Conservation (phyloP, 1,140 invertebrate species). For the Musca vetustissima region DNA sequence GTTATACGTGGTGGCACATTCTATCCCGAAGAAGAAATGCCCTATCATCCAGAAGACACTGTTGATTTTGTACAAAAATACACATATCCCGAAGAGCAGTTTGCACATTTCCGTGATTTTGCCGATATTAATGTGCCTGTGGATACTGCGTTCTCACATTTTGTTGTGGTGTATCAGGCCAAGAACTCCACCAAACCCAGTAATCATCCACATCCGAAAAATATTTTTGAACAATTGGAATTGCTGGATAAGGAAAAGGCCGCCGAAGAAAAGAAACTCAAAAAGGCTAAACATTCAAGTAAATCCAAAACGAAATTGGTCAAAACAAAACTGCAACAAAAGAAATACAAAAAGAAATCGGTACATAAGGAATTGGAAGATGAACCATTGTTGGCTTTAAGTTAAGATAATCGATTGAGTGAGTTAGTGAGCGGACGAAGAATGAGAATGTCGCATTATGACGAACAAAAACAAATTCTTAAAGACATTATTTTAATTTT, state of each 20-base stretch:
- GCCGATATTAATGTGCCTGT: slow-evolving; percentile 83
- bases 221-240: slow-evolving; percentile 77
- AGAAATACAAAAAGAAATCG: slow-evolving; percentile 63
- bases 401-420: slow-evolving; percentile 60
- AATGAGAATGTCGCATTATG: background rate
- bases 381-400: slow-evolving; percentile 69
- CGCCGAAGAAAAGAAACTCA: slow-evolving; percentile 44
- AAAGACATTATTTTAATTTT: slow-evolving; percentile 27
- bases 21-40: slow-evolving; percentile 60
- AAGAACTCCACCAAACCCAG: slow-evolving; percentile 61
- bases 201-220: slow-evolving; percentile 67
- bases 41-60: slow-evolving; percentile 59
- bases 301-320: slow-evolving; percentile 68
- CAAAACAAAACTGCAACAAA: slow-evolving; percentile 65
- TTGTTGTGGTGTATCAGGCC: slow-evolving; percentile 78
- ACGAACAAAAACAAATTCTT: slow-evolving; percentile 2
- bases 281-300: slow-evolving; percentile 52
- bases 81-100: slow-evolving; percentile 71
- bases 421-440: background rate
- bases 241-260: slow-evolving; percentile 66
- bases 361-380: slow-evolving; percentile 54
- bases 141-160: slow-evolving; percentile 78
- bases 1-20: slow-evolving; percentile 86
- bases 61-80: slow-evolving; percentile 57
- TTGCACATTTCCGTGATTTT: slow-evolving; percentile 85